Conservation (phyloP, 2,113 vertebrate genomes). For the Heteronetta atricapilla region DNA sequence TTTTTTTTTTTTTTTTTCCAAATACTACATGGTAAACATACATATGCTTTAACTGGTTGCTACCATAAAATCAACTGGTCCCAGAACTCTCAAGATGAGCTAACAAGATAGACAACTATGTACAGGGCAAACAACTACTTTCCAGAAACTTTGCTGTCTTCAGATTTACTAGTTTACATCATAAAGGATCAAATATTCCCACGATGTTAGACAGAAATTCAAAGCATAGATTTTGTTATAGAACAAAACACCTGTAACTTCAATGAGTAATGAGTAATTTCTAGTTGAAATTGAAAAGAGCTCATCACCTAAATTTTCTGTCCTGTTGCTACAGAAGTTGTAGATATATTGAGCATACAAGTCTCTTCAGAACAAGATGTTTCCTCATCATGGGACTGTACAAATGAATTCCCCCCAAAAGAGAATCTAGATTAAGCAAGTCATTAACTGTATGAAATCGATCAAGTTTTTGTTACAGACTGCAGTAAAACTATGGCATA, state of each 20-base stretch:
- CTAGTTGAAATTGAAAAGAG: constrained; percentile 10
- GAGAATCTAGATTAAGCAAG: constrained; percentile 1
- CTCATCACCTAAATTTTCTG: neutral
- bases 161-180: neutral
- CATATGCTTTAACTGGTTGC: neutral
- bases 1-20: neutral
- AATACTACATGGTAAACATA: neutral
- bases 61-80: neutral
- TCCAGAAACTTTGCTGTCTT: neutral
- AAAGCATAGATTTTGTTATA: neutral
- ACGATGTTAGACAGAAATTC: neutral
- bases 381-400: neutral
- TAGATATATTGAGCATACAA: constrained; percentile 4
- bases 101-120: neutral
- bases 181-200: neutral
- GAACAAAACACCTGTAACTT: neutral
- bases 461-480: neutral
- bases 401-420: neutral
- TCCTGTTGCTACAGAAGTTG: neutral
- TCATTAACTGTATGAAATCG: neutral
- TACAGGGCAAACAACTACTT: neutral
- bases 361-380: neutral
- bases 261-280: neutral
- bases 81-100: neutral
- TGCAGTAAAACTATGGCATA: neutral